Evolutionary conservation across 2,113 vertebrate species (phyloP).

Genomic region (Polypterus bichir): DNA sequence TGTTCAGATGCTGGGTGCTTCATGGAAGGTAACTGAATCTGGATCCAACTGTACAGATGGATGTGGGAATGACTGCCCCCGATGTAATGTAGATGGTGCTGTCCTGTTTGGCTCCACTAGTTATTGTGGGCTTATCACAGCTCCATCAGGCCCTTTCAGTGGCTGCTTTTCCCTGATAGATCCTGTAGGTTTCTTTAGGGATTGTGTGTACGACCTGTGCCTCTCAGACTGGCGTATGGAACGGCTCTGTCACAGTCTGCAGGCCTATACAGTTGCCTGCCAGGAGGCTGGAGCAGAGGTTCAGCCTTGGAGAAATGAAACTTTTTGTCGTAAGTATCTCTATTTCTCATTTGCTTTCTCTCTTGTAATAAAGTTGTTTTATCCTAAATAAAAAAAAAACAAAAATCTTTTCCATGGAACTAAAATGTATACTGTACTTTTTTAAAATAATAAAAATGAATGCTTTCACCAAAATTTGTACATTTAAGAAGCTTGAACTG

Average conservation of each 20-base stretch:
- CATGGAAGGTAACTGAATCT: constrained; percentile 25
- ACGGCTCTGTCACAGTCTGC: constrained; percentile 24
- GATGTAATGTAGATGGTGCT: constrained; percentile 11
- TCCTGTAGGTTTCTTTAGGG: constrained; percentile 22
- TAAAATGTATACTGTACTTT: too few species aligned
- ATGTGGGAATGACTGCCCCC: constrained; percentile 21
- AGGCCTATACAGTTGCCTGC: constrained; percentile 23
- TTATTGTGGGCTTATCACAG: constrained; percentile 23
- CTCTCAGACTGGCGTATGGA: constrained; percentile 14
- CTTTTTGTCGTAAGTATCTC: constrained; percentile 25
- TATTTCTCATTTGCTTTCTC: not conserved
- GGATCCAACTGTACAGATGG: not conserved
- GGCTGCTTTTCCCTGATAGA: constrained; percentile 22
- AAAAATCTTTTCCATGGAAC: too few species aligned
- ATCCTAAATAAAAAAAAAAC: too few species aligned
- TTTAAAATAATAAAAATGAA: too few species aligned
- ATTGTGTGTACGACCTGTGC: constrained; percentile 30
- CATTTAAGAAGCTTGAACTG: too few species aligned
- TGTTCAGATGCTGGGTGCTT: constrained; percentile 18
- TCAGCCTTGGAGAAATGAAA: constrained; percentile 23
- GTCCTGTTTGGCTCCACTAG: constrained; percentile 18
- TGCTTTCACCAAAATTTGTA: too few species aligned
- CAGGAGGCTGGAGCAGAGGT: constrained; percentile 20
- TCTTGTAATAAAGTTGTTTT: too few species aligned
- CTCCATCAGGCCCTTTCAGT: constrained; percentile 22